Percentiles rank a stretch among this genome's conserved stretches.
Evolutionary conservation across 2,888 invertebrate species (phyloP).

Genomic region (Cybosia mesomella): DNA sequence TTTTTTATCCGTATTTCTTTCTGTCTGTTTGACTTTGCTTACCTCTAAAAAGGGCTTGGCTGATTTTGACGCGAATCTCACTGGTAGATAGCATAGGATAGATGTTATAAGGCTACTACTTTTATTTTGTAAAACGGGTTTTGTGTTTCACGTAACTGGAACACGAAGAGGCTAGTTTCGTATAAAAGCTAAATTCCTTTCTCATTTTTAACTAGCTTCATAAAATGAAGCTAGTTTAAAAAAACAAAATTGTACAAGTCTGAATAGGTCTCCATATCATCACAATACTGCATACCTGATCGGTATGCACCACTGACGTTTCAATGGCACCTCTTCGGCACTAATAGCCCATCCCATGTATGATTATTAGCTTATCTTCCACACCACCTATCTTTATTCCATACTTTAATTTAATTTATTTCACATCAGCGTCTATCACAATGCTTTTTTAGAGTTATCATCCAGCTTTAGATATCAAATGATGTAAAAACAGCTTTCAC

Average conservation of each 20-base stretch:
- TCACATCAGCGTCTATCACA: conserved; percentile 29
- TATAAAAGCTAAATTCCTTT: too few relatives aligned
- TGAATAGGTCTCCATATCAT: conserved; percentile 1
- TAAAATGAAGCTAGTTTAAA: too few relatives aligned
- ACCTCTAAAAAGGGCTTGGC: too few relatives aligned
- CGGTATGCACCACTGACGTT: not conserved
- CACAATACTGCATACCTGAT: not conserved
- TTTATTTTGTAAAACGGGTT: too few relatives aligned
- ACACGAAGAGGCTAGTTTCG: too few relatives aligned
- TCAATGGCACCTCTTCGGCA: not conserved
- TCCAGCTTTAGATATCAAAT: conserved; percentile 27
- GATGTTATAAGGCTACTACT: too few relatives aligned
- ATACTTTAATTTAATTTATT: conserved; percentile 26
- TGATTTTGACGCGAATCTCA: too few relatives aligned
- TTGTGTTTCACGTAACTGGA: too few relatives aligned
- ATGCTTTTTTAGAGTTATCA: conserved; percentile 23
- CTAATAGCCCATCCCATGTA: not conserved
- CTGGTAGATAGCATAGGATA: too few relatives aligned
- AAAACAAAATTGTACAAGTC: not conserved
- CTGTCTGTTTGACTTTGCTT: too few relatives aligned
- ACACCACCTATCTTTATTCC: conserved; percentile 17
- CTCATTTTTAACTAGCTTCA: too few relatives aligned
- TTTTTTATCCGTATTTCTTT: too few relatives aligned
- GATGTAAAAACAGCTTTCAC: conserved; percentile 26
- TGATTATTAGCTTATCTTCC: conserved; percentile 4